Evolutionary conservation across 2,888 invertebrate genomes (phyloP).

Genomic region (Plusia festucae): DNA sequence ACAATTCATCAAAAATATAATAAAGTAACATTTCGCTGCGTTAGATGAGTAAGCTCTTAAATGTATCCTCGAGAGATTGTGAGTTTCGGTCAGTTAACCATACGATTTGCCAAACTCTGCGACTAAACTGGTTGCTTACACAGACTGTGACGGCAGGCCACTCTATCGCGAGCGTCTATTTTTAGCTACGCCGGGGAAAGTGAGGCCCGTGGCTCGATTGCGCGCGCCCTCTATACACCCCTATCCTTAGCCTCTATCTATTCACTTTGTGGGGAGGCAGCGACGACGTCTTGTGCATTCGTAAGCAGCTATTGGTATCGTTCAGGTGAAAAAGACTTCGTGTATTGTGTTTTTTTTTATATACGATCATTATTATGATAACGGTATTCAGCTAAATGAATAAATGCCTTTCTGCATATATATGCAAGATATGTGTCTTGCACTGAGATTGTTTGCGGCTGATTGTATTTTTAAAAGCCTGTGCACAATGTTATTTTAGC

Average conservation of each 20-base stretch:
- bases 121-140: slow-evolving; percentile 53
- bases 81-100: slow-evolving; percentile 49
- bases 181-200: slow-evolving; percentile 85
- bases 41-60: slow-evolving; percentile 28
- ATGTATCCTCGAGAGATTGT: slow-evolving; percentile 28
- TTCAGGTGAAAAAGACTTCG: slow-evolving; percentile 62
- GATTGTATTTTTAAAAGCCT: not conserved
- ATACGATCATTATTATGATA: not conserved
- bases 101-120: slow-evolving; percentile 40
- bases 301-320: slow-evolving; percentile 73
- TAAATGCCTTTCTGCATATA: not conserved
- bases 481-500: too few species aligned
- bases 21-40: slow-evolving; percentile 33
- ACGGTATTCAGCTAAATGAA: slow-evolving; percentile 1
- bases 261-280: slow-evolving; percentile 76
- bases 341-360: slow-evolving; percentile 10
- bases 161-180: slow-evolving; percentile 84
- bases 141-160: slow-evolving; percentile 68
- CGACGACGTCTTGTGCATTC: slow-evolving; percentile 83
- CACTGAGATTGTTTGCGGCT: not conserved
- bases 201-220: slow-evolving; percentile 78
- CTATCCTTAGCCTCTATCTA: slow-evolving; percentile 72
- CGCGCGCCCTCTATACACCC: slow-evolving; percentile 73
- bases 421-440: not conserved
- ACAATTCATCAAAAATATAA: slow-evolving; percentile 38